Conservation (phyloP, 2,888 invertebrate species). For the Troides oblongomaculatus region DNA sequence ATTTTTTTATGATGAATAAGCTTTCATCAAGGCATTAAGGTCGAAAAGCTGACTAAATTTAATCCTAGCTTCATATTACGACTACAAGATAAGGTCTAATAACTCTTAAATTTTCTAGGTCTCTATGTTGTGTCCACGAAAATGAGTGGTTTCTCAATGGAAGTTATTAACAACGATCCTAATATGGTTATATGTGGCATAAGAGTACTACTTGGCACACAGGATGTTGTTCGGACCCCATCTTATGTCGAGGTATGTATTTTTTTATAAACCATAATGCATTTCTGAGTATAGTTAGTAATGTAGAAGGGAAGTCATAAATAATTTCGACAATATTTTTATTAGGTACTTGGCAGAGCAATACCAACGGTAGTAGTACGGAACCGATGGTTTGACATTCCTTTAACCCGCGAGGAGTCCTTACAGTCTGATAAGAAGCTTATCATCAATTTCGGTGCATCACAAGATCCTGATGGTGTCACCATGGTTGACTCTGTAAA, state of each 20-base stretch:
- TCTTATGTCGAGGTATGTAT: constrained; percentile 83
- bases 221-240: constrained; percentile 89
- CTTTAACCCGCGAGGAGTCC: constrained; percentile 95
- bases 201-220: constrained; percentile 91
- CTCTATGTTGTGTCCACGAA: constrained; percentile 97
- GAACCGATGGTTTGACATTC: constrained; percentile 97
- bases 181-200: constrained; percentile 94
- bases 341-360: constrained; percentile 84
- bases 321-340: neutral
- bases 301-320: neutral
- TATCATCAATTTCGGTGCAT: constrained; percentile 90
- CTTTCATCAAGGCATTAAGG: no score
- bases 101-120: constrained; percentile 69
- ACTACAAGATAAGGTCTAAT: neutral
- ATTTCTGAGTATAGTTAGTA: neutral
- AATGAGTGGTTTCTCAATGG: constrained; percentile 92
- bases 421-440: constrained; percentile 94
- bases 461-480: constrained; percentile 91
- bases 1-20: no score
- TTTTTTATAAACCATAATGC: neutral
- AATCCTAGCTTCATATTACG: no score
- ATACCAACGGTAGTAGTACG: constrained; percentile 86
- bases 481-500: constrained; percentile 97
- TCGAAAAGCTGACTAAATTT: no score
- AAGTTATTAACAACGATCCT: constrained; percentile 91